Conservation (phyloP, 2,797 vertebrate species). For the Hyperoplus immaculatus region DNA sequence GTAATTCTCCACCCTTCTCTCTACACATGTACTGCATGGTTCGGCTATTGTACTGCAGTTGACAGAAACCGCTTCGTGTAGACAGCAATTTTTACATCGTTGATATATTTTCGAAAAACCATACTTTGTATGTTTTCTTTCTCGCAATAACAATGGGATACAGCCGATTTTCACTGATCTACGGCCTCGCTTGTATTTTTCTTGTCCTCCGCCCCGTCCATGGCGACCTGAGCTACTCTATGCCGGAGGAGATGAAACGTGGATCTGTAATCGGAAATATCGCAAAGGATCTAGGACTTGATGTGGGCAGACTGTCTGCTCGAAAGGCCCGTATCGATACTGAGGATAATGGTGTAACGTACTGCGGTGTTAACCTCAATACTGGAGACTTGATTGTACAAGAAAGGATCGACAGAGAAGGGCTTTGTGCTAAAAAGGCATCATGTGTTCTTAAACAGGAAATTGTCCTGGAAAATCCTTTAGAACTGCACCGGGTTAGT, state of each 20-base stretch:
- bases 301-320: slow-evolving; percentile 43
- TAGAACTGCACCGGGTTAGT: slow-evolving; percentile 81
- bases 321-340: slow-evolving; percentile 70
- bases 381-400: slow-evolving; percentile 66
- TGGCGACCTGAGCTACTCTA: slow-evolving; percentile 53
- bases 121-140: no score
- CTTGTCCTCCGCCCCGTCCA: not conserved
- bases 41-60: not conserved
- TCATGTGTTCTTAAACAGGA: slow-evolving; percentile 81
- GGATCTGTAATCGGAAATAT: slow-evolving; percentile 64
- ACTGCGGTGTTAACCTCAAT: slow-evolving; percentile 51
- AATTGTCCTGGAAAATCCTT: slow-evolving; percentile 81
- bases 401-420: slow-evolving; percentile 73
- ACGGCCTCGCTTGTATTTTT: slow-evolving; percentile 28
- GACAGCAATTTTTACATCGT: not conserved
- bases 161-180: not conserved
- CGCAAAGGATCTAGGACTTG: slow-evolving; percentile 69
- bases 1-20: not conserved
- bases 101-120: not conserved
- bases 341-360: slow-evolving; percentile 41
- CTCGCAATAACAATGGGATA: slow-evolving; percentile 38
- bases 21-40: not conserved
- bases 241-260: slow-evolving; percentile 56
- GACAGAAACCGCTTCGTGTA: not conserved
- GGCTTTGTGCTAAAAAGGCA: slow-evolving; percentile 64